phyloP scores from a whole-genome alignment of 1,140 invertebrate genomes.

The Drosophila pachea region DNA sequence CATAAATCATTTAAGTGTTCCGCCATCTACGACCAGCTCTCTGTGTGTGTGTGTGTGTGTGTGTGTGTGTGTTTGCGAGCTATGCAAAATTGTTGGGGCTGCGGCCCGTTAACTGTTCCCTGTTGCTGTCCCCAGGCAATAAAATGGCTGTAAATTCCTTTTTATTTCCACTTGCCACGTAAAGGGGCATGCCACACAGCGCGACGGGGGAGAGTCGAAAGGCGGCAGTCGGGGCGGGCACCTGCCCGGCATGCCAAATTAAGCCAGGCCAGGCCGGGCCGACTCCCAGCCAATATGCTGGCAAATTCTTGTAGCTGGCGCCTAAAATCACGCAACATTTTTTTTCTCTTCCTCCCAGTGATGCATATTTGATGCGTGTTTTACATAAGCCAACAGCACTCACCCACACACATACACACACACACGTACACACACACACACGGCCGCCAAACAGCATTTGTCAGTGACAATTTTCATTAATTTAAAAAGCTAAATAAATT shows the following conservation, averaged over 20 bases:
- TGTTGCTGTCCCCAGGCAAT: conserved; percentile 31
- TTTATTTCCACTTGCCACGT: conserved; percentile 43
- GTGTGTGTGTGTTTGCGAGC: background rate
- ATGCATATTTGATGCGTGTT: conserved; percentile 71
- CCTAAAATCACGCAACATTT: conserved; percentile 50
- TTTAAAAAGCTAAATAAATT: conserved; percentile 68
- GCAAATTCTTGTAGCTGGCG: conserved; percentile 29
- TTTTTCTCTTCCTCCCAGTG: conserved; percentile 20
- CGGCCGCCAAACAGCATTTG: conserved; percentile 47
- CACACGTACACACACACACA: conserved; percentile 15
- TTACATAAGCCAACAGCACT: conserved; percentile 62
- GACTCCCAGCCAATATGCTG: conserved; percentile 18
- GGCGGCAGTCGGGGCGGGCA: conserved; percentile 23
- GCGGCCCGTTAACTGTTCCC: conserved; percentile 26
- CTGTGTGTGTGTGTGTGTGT: background rate
- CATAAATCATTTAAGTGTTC: conserved; percentile 69
- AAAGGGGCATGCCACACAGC: conserved; percentile 19
- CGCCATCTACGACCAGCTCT: background rate
- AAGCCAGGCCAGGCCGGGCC: conserved; percentile 30
- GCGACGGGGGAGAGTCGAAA: background rate
- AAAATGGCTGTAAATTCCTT: conserved; percentile 65
- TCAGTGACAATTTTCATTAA: conserved; percentile 76
- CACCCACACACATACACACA: background rate
- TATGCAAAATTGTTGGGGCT: conserved; percentile 47
- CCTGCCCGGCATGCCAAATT: conserved; percentile 71